Base-by-base conservation (phyloP, 2,888 invertebrate genomes). In the Dioctria linearis region DNA sequence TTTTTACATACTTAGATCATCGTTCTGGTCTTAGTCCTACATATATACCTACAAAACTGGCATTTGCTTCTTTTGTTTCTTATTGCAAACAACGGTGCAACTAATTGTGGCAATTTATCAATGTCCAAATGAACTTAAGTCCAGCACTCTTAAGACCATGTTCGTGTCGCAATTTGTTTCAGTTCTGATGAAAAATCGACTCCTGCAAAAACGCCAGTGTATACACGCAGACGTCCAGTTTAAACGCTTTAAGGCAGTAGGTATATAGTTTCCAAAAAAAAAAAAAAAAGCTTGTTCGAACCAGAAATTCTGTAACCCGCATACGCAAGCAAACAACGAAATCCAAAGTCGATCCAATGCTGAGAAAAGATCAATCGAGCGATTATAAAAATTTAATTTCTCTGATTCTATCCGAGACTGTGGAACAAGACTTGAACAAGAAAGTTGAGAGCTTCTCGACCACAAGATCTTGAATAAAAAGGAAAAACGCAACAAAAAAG, bases 311-410 rank as follows among this genome's bases (percentile, higher is more conserved):
- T 54, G n/a, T n/a, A 54, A 54, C 54, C 54, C 54, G n/a, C n/a
- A 54, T n/a, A 46, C 49, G 1, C 11, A 54, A 54, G 6, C 54
- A 54, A 54, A 11, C 54, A 54, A 11, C 54, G 54, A 54, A n/a
- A 11, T 54, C 11, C 54, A 54, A 25, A 11, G 54, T 54, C 54
- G 54, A 11, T 54, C n/a, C 54, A 54, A 4, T n/a, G 54, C 54
- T n/a, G 54, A 54, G 54, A 54, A 11, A 54, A 54, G 54, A 54
- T 54, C 54, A 54, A 54, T 54, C 54, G 54, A 54, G 6, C 54
- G 11, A 54, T 54, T 54, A 54, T n/a, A 69, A 51, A 69, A 69
- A 46, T 51, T 40, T 51, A 69, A 51, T 69, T 69, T 51, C 25
- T n/a, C 39, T 9, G 5, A 11, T 1, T 51, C 6, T n/a, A 54